Base-by-base conservation (phyloP, 1,140 invertebrate genomes). In the Chionoecetes opilio region DNA sequence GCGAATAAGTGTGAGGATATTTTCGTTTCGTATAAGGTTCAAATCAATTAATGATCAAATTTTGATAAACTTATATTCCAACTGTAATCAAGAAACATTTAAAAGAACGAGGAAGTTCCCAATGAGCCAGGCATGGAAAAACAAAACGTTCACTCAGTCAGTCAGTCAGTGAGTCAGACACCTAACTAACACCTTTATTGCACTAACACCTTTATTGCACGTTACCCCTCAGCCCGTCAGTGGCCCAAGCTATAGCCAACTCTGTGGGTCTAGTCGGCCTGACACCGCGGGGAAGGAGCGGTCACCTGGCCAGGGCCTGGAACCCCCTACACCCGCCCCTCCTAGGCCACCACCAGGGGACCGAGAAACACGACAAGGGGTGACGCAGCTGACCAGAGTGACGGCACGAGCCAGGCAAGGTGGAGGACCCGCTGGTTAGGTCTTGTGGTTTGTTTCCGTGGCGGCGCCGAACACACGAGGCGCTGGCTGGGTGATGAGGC, bases 201-300 rank as follows among this genome's bases (percentile, higher is more conserved):
- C n/a, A n/a, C 5, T 75, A 17, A n/a, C n/a, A 26, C 26, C 63
- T 1, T 0, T 75, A 0, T 21, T 26, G 21, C n/a, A n/a, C 63
- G 0, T 75, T 21, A 2, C 63, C 21, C 63, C 26, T 6, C 63
- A 75, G 63, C 63, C 3, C 63, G 63, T 26, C 63, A 75, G 63
- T 75, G 63, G 63, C 63, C 63, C 11, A 75, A 75, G 63, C 63
- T 75, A 75, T 75, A 75, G 63, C 63, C 63, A 75, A 75, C 63
- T 75, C 63, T 75, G 21, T 75, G 63, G 63, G 63, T 75, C 21
- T 75, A 75, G 63, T 21, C 11, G n/a, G 46, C 2, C 63, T 2
- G n/a, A 26, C 21, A 21, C 21, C 11, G 63, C n/a, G n/a, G n/a
- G 63, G 63, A 17, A 75, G 63, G 21, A 26, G 63, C 26, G 63